A percentile compares a stretch with the other conserved stretches of the same genome.
Evolutionary conservation across 2,888 invertebrate species (phyloP).

Genomic region (Vanessa cardui): DNA sequence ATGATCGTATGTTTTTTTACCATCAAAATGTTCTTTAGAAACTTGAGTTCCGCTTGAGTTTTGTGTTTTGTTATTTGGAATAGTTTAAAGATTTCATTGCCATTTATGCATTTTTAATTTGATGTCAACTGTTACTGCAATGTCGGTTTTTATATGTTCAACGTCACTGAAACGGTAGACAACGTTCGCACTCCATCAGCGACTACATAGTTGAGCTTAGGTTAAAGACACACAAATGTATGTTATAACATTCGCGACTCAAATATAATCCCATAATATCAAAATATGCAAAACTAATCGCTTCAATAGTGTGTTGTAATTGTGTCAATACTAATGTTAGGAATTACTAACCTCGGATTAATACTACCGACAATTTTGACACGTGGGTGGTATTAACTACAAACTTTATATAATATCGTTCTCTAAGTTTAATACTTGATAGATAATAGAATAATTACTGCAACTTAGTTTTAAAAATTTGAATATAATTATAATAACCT

Average conservation of each 20-base stretch:
- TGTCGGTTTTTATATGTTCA: neutral
- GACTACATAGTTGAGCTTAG: neutral
- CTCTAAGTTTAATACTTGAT: neutral
- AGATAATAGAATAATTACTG: neutral
- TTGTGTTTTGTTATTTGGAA: constrained; percentile 45
- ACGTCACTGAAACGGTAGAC: neutral
- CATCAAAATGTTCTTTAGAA: constrained; percentile 44
- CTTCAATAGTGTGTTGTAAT: constrained; percentile 10
- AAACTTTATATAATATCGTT: neutral
- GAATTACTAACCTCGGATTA: constrained; percentile 2
- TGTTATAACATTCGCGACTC: neutral
- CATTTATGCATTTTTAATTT: constrained; percentile 33
- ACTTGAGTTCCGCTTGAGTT: constrained; percentile 60
- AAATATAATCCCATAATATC: neutral
- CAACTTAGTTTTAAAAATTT: neutral
- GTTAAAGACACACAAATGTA: neutral
- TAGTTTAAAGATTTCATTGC: constrained; percentile 33
- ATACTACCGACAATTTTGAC: neutral
- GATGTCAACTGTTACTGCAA: constrained; percentile 2
- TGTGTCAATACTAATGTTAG: constrained; percentile 5
- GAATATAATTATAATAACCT: constrained; percentile 8
- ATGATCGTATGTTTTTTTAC: constrained; percentile 34
- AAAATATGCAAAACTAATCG: constrained; percentile 7
- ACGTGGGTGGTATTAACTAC: neutral
- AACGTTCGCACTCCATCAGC: neutral